Evolutionary conservation across 2,797 vertebrate genomes (phyloP), one percentile per base, ranked within the genome.

Genomic region (Mycteria americana): DNA sequence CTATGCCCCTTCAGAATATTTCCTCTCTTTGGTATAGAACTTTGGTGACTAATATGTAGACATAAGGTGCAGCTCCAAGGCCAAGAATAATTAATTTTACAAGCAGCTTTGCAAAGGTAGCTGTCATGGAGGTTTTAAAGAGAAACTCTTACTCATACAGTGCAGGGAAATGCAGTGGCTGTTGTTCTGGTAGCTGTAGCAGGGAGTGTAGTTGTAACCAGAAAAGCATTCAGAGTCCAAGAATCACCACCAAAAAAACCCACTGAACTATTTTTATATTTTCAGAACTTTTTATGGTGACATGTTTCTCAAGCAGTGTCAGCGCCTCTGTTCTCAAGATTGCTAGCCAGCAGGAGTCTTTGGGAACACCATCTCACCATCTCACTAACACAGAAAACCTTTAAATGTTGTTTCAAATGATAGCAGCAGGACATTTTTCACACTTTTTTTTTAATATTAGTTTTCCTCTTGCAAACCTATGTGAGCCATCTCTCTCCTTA

Each of bases 201-300:
- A 81, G 85, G 46, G 78, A 93, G 30, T 73, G 57, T 57, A 92
- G 75, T 54, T 95, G 75, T 72, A 77, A 92, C 89, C 87, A 93
- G 88, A 95, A 95, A 89, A 92, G 65, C 65, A 72, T 85, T 77
- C 30, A 10, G 73, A 78, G 79, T 93, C 85, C 92, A 95, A 90
- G 88, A 90, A 85, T 65, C 69, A 53, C 88, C 54, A 94, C 64
- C 5, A 30, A 77, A 91, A 84, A 89, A 92, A 1, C n/a, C 69
- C 65, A 81, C 82, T 75, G 85, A 85, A 63, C 76, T 92, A 89
- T 88, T 92, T 78, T 94, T 93, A 50, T 39, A 18, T 84, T 95
- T 91, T 90, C 67, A 85, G 65, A 72, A 92, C 89, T 94, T 90
- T 88, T 69, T 81, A 84, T 73, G 73, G 91, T 63, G 85, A 46